phyloP scores from a whole-genome alignment of 2,113 vertebrate species.

The Orientallactaga bullata region DNA sequence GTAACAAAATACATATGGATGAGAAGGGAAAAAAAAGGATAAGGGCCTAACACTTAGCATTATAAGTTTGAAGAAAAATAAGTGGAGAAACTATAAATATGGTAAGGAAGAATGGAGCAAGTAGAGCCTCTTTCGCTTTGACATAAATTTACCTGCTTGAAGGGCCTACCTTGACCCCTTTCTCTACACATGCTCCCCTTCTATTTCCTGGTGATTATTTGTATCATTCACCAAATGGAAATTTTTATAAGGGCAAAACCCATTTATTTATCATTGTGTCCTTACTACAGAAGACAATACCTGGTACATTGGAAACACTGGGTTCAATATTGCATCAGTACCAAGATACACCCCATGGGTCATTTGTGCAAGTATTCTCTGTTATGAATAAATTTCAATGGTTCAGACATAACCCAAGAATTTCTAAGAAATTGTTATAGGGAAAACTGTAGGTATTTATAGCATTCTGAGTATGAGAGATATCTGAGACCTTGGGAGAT shows the following conservation, averaged over 20 bases:
- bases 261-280: not conserved
- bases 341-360: not conserved
- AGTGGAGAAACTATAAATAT: not conserved
- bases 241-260: not conserved
- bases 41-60: not conserved
- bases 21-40: not conserved
- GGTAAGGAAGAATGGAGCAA: not conserved
- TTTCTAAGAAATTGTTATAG: not conserved
- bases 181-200: not conserved
- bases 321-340: not conserved
- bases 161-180: not conserved
- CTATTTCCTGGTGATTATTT: not conserved
- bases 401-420: not conserved
- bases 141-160: not conserved
- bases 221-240: not conserved
- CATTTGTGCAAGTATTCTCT: conserved; percentile 1
- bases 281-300: not conserved
- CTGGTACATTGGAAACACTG: not conserved
- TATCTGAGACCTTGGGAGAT: not conserved
- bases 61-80: not conserved
- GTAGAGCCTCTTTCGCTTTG: not conserved
- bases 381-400: not conserved
- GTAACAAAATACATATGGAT: not conserved
- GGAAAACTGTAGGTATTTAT: not conserved
- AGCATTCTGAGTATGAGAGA: conserved; percentile 4